Base-by-base conservation (phyloP, 92 coral and sea anemone genomes). In the Heteractis magnifica region DNA sequence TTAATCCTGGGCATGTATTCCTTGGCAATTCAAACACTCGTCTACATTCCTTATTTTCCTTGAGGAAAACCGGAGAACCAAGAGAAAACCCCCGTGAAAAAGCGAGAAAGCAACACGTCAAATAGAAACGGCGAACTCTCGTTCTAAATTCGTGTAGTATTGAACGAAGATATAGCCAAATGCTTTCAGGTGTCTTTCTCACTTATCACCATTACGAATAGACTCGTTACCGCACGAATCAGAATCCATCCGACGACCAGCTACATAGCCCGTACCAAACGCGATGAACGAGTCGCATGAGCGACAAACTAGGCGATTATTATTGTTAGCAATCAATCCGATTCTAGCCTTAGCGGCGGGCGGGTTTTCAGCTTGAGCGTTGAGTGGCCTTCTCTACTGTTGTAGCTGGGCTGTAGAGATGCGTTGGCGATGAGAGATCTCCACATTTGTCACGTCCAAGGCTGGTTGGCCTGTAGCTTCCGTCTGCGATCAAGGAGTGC, bases 351-450 rank as follows among this genome's bases (percentile, higher is more conserved):
- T 52, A 16, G 26, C 68, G 70, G 56, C 6, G 7, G 65, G n/a
- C 6, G 34, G 79, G 64, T 34, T 21, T 21, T 12, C 79, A n/a
- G 79, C 79, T 19, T 76, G 50, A 10, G 70, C 65, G 68, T 87
- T 82, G 74, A 87, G 82, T 21, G n/a, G n/a, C 90, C 90, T 49
- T 87, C 90, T 8, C 26, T 26, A 26, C 34, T 76, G 90, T 76
- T 82, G 81, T 86, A 87, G 15, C 13, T 26, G 1, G 52, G 72
- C 20, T 87, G 72, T 3, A 87, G 79, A 21, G 72, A 65, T 4
- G 78, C 23, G 55, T 70, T 49, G 26, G 21, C 7, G 58, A 82
- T 83, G 58, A 76, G 60, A 13, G 81, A 52, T 65, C 51, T 68
- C 90, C 86, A 75, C 15, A 26, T 26, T 26, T 13, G 51, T 75